Conservation (phyloP, 2,888 invertebrate species). For the Trissonchulus sp. region DNA sequence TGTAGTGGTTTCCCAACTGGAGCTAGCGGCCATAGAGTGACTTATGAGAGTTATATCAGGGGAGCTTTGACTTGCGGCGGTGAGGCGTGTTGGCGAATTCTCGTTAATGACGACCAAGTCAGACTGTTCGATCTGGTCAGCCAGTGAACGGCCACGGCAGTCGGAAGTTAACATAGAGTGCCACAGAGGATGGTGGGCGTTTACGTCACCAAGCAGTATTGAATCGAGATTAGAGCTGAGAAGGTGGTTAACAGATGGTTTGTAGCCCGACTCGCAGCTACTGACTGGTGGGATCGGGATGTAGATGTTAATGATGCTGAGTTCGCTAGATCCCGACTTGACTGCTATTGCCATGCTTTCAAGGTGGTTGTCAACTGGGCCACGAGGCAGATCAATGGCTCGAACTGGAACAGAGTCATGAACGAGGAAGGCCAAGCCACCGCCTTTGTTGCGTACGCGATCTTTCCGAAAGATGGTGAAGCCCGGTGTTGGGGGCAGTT, state of each 20-base stretch:
- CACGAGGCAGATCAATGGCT: background rate
- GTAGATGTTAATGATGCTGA: slow-evolving; percentile 18
- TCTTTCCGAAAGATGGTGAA: background rate
- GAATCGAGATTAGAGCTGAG: background rate
- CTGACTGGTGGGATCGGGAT: slow-evolving; percentile 2
- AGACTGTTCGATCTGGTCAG: no score
- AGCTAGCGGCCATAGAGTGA: background rate
- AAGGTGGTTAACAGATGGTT: background rate
- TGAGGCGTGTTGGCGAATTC: no score
- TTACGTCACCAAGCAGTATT: background rate
- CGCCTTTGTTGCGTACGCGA: slow-evolving; percentile 1
- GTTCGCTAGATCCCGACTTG: background rate
- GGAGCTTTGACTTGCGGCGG: background rate
- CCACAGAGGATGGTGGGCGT: slow-evolving; percentile 2
- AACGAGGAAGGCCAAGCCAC: slow-evolving; percentile 14
- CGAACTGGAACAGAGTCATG: background rate
- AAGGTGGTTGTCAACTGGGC: background rate
- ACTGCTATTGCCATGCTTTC: slow-evolving; percentile 5
- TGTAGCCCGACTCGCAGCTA: slow-evolving; percentile 5
- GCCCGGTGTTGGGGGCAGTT: background rate
- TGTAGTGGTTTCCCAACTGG: background rate
- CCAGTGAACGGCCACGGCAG: no score
- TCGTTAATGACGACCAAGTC: no score
- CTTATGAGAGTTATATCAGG: background rate
- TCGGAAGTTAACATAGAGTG: no score